phyloP scores from a whole-genome alignment of 2,113 vertebrate genomes.

The Strigops habroptila region DNA sequence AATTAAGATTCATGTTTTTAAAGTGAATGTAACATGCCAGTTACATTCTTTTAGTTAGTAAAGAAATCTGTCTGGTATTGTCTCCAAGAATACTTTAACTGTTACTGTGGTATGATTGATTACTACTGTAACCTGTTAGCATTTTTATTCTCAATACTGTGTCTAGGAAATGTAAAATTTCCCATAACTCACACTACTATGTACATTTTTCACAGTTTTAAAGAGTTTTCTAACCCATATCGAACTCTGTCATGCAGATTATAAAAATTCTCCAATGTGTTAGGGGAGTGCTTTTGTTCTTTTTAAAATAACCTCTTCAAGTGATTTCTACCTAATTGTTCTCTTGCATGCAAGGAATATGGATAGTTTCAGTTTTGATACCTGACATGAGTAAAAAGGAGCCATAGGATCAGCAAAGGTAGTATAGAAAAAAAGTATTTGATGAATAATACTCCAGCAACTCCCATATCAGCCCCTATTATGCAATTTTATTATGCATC shows the following conservation, averaged over 20 bases:
- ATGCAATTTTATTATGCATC: conserved; percentile 1
- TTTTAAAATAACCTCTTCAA: not conserved
- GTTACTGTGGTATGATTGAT: not conserved
- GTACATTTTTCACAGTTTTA: not conserved
- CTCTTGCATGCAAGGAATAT: not conserved
- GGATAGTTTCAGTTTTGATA: not conserved
- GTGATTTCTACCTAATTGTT: not conserved
- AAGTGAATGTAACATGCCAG: not conserved
- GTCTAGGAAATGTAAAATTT: not conserved
- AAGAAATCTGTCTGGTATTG: not conserved
- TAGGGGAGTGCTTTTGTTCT: not conserved
- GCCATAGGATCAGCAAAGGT: not conserved
- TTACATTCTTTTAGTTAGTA: not conserved
- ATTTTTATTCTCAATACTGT: not conserved
- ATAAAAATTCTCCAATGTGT: not conserved
- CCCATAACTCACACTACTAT: not conserved
- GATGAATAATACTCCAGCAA: conserved; percentile 12
- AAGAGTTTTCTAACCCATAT: not conserved
- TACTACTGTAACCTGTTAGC: not conserved
- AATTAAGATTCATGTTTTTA: not conserved
- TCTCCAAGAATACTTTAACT: not conserved
- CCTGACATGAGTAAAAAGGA: not conserved
- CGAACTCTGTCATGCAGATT: not conserved
- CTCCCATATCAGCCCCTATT: not conserved
- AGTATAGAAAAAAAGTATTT: not conserved